Percentiles rank a stretch among this genome's conserved stretches.
phyloP scores from a whole-genome alignment of 1,140 invertebrate species.

The Orchestia grillus region DNA sequence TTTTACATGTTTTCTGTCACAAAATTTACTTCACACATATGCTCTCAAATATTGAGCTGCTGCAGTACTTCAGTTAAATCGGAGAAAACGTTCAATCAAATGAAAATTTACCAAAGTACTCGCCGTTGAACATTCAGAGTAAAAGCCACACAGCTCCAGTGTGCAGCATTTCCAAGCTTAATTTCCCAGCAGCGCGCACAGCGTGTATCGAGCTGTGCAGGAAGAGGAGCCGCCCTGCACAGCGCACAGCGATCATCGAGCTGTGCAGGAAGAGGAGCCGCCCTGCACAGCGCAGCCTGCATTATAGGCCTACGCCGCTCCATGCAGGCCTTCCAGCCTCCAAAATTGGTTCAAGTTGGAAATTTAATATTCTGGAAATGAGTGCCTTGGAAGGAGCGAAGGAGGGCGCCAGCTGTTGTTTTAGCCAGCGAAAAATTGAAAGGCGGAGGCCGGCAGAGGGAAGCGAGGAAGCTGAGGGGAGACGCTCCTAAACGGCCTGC shows the following conservation, averaged over 20 bases:
- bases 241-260: too few relatives aligned
- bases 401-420: constrained; percentile 43
- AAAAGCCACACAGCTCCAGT: too few relatives aligned
- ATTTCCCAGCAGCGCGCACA: too few relatives aligned
- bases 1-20: too few relatives aligned
- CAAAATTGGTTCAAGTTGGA: constrained; percentile 47
- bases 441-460: neutral
- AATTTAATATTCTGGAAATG: constrained; percentile 57
- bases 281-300: neutral
- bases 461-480: neutral
- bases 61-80: too few relatives aligned
- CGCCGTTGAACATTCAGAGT: too few relatives aligned
- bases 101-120: too few relatives aligned
- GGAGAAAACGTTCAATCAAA: too few relatives aligned
- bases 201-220: too few relatives aligned
- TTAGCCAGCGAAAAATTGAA: constrained; percentile 32
- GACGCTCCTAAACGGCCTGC: neutral
- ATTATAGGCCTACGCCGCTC: neutral
- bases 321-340: neutral
- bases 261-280: neutral
- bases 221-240: neutral
- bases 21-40: too few relatives aligned
- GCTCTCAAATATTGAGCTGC: too few relatives aligned
- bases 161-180: too few relatives aligned
- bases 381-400: constrained; percentile 13